Conservation (phyloP, 2,113 vertebrate genomes). For the Acanthisitta chloris region DNA sequence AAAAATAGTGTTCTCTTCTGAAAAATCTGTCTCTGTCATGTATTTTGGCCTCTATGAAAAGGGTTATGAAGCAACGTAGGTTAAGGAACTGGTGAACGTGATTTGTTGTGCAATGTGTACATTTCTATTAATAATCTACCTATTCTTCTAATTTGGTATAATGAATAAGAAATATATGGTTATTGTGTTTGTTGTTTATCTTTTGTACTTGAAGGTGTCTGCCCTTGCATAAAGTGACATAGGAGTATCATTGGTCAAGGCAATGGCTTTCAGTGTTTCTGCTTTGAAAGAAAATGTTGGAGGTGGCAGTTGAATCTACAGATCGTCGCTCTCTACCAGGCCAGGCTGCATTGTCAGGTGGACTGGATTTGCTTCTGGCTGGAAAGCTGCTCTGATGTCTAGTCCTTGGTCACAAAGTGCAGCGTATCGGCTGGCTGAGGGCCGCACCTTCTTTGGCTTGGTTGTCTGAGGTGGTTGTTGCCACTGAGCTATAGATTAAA, state of each 20-base stretch:
- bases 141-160: conserved; percentile 72
- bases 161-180: conserved; percentile 70
- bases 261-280: conserved; percentile 67
- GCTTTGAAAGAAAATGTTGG: conserved; percentile 30
- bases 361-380: conserved; percentile 89
- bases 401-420: conserved; percentile 95
- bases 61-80: conserved; percentile 45
- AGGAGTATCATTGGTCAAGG: conserved; percentile 70
- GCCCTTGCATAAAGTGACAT: conserved; percentile 70
- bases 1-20: background rate
- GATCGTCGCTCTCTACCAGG: conserved; percentile 95
- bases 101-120: conserved; percentile 68
- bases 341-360: conserved; percentile 77
- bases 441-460: conserved; percentile 93
- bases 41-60: conserved; percentile 59
- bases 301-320: conserved; percentile 72
- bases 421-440: conserved; percentile 93
- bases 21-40: conserved; percentile 30
- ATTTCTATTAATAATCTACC: conserved; percentile 66
- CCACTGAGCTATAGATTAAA: conserved; percentile 85
- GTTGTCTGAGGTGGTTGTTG: conserved; percentile 88
- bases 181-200: conserved; percentile 65
- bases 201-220: conserved; percentile 71
- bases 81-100: conserved; percentile 63
- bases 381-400: conserved; percentile 97